Evolutionary conservation across 1,140 invertebrate genomes (phyloP).

Genomic region (Achatina immaculata): DNA sequence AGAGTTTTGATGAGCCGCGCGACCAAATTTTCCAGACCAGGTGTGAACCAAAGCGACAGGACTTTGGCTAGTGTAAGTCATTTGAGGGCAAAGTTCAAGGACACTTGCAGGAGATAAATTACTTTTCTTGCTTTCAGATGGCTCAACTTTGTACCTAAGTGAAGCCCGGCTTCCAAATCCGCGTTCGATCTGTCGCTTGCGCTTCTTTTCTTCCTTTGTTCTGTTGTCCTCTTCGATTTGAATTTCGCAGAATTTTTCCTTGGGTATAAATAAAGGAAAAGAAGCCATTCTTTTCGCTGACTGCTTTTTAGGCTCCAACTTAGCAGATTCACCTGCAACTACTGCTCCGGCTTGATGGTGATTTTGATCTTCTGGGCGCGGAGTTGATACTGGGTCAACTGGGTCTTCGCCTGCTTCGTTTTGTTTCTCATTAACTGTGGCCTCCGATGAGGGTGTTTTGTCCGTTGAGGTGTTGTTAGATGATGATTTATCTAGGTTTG

Average conservation of each 20-base stretch:
- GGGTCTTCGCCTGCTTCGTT: no score
- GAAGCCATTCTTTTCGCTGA: background rate
- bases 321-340: background rate
- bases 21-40: background rate
- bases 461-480: no score
- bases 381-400: no score
- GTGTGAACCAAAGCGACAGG: background rate
- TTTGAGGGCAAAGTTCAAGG: background rate
- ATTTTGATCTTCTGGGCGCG: no score
- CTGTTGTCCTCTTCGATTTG: background rate
- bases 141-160: background rate
- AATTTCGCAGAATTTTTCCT: background rate
- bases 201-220: no score
- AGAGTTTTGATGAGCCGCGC: background rate
- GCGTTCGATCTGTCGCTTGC: no score
- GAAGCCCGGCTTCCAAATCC: background rate
- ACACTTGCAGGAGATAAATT: background rate
- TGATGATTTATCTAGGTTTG: background rate
- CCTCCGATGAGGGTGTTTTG: no score
- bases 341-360: background rate
- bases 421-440: no score
- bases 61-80: background rate
- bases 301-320: background rate
- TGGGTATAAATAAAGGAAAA: background rate
- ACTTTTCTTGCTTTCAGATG: background rate